These are phyloP conservation scores for Rachycentron canadum DNA, from an alignment of 2,797 vertebrate species.

Conservation along the genomic window DNA sequence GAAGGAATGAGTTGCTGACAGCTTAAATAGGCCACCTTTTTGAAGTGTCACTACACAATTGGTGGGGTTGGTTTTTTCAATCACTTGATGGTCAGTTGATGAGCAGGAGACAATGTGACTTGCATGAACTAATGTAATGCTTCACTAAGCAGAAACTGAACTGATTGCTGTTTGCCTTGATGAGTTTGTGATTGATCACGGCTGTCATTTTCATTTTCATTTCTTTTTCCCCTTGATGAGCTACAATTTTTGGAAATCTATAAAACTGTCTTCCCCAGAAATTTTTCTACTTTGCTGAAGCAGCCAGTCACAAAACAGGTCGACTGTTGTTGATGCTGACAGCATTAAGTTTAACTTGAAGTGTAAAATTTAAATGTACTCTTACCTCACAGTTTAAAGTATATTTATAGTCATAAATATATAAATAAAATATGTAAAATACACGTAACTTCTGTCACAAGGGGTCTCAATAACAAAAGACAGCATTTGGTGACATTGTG, in stretches of 20 bases:
- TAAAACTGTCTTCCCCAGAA: constrained; percentile 15
- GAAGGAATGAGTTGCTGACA: constrained; percentile 26
- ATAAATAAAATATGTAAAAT: too few species aligned
- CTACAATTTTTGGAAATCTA: constrained; percentile 28
- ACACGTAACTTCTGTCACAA: too few species aligned
- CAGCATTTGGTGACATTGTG: too few species aligned
- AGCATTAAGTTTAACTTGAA: constrained; percentile 4
- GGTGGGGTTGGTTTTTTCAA: constrained; percentile 2
- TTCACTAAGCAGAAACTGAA: constrained; percentile 31
- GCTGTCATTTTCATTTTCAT: too few species aligned
- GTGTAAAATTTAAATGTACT: constrained; percentile 38
- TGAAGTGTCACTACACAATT: constrained; percentile 8
- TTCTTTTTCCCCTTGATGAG: constrained; percentile 14
- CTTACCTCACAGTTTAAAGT: too few species aligned
- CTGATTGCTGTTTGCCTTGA: constrained; percentile 52
- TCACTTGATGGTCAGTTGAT: constrained; percentile 37
- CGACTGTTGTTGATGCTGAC: constrained; percentile 24
- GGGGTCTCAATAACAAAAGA: too few species aligned
- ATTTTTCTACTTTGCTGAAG: constrained; percentile 6
- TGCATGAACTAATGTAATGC: constrained; percentile 35
- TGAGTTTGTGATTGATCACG: constrained; percentile 58
- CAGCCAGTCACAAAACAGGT: constrained; percentile 19
- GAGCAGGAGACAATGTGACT: constrained; percentile 41
- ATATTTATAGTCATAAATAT: too few species aligned
- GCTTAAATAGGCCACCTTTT: constrained; percentile 23